These are phyloP conservation scores for Netelia virgata DNA, from an alignment of 2,888 invertebrate species.

Conservation along the genomic window DNA sequence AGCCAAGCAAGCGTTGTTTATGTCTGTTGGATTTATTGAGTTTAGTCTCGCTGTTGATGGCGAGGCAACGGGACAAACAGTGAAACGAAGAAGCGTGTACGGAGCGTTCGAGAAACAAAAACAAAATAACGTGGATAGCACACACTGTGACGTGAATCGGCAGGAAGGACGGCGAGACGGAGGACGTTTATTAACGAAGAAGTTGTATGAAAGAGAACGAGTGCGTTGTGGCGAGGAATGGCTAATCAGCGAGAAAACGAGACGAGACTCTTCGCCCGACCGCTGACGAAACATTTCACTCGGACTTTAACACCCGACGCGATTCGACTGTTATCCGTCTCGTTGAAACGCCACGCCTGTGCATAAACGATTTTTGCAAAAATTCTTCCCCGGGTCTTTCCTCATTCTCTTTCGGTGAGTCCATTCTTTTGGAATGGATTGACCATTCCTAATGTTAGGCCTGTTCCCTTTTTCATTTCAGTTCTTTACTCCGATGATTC, in stretches of 20 bases:
- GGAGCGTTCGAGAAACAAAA: not conserved
- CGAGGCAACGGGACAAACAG: constrained; percentile 25
- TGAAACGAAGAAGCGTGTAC: constrained; percentile 16
- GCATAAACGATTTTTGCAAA: constrained; percentile 6
- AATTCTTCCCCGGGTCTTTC: constrained; percentile 14
- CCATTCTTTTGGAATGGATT: constrained; percentile 11
- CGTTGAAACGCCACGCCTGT: constrained; percentile 18
- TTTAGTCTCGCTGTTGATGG: constrained; percentile 58
- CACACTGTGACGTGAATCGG: not conserved
- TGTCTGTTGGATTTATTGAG: constrained; percentile 62
- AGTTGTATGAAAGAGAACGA: not conserved
- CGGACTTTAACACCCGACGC: constrained; percentile 60
- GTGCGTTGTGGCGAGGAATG: not conserved
- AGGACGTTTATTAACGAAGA: not conserved
- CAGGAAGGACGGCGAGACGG: not conserved
- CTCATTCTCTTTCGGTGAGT: not conserved
- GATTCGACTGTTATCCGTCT: constrained; percentile 30
- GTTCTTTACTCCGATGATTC: not conserved
- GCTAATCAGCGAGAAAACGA: not conserved
- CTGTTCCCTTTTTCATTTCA: not conserved
- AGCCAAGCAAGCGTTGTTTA: constrained; percentile 51
- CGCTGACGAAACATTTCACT: constrained; percentile 50
- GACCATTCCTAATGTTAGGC: constrained; percentile 1
- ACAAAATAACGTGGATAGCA: not conserved
- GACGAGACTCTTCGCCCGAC: not conserved